Conservation (phyloP, 2,797 vertebrate genomes). For the Syngnathus rostellatus region DNA sequence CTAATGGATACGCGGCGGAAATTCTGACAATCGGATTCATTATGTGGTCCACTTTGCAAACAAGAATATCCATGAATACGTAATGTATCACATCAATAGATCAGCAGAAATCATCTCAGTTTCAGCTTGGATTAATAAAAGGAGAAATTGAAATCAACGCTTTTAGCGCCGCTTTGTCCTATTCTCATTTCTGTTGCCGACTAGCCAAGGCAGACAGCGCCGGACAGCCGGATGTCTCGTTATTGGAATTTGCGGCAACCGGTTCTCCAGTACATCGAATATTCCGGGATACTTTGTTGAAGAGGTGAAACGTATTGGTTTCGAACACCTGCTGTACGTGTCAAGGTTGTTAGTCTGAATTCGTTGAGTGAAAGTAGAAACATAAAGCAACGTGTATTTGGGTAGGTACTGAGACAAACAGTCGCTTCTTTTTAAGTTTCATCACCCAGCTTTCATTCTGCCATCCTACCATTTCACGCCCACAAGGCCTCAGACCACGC, state of each 20-base stretch:
- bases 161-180: constrained; percentile 37
- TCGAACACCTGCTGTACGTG: background rate
- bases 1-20: background rate
- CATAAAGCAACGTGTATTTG: background rate
- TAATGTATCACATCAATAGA: background rate
- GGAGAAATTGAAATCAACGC: constrained; percentile 46
- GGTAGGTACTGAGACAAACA: background rate
- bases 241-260: constrained; percentile 1
- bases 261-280: background rate
- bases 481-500: background rate
- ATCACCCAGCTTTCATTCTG: background rate
- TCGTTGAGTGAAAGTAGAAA: background rate
- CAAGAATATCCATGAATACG: background rate
- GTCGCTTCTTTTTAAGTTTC: background rate
- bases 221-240: background rate
- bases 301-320: background rate
- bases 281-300: background rate
- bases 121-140: constrained; percentile 62
- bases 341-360: background rate
- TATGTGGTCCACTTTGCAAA: background rate
- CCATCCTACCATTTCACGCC: background rate
- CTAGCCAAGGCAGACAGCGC: background rate
- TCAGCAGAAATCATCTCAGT: constrained; percentile 44
- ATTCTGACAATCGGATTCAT: background rate
- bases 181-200: constrained; percentile 6